These are phyloP conservation scores for Mallotus villosus DNA, from an alignment of 2,797 vertebrate species.

Conservation along the genomic window DNA sequence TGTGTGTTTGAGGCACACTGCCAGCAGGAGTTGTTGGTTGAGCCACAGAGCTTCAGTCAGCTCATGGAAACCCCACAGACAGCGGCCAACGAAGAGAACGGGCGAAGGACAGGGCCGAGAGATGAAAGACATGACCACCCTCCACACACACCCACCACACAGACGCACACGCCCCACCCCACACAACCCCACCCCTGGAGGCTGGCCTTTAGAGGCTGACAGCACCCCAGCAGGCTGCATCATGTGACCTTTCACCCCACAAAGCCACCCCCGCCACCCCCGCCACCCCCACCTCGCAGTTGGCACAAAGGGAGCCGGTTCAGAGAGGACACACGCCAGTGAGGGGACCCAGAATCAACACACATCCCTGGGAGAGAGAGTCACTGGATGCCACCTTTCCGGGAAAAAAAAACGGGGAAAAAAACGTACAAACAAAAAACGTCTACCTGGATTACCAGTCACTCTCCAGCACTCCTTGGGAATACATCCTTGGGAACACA, in stretches of 20 bases:
- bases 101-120: not conserved
- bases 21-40: not conserved
- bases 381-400: too few species aligned
- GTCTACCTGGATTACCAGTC: not conserved
- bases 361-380: not conserved
- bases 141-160: constrained; percentile 21
- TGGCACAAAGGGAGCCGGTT: not conserved
- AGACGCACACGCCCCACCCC: not conserved
- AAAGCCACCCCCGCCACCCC: too few species aligned
- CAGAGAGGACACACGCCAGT: not conserved
- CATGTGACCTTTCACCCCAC: constrained; percentile 49
- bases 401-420: not conserved
- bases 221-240: constrained; percentile 41
- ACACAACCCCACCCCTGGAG: constrained; percentile 34
- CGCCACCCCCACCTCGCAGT: not conserved
- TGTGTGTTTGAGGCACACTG: not conserved
- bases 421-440: not conserved
- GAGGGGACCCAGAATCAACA: not conserved
- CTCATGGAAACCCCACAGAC: not conserved
- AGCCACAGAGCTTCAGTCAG: not conserved
- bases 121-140: not conserved
- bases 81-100: not conserved
- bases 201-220: constrained; percentile 24
- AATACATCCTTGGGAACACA: not conserved
- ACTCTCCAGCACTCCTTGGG: not conserved